Percentiles rank a stretch among this genome's conserved stretches.
Conservation (phyloP, 2,113 vertebrate genomes). For the Lagopus muta region DNA sequence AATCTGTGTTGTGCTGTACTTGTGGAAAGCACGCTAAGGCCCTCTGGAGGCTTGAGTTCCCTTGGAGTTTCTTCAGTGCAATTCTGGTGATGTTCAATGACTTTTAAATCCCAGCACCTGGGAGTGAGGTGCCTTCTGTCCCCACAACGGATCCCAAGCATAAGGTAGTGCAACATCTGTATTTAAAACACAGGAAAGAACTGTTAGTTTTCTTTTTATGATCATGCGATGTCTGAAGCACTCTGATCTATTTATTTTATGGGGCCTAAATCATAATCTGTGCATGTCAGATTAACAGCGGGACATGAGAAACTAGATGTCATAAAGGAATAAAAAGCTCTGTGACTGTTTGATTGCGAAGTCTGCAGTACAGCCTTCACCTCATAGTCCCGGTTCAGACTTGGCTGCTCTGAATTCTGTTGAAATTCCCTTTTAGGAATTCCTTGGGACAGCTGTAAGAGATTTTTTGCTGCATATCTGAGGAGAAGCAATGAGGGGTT, state of each 20-base stretch:
- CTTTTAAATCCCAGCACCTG: background rate
- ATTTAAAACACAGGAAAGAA: background rate
- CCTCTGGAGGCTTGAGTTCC: background rate
- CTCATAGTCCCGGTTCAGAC: background rate
- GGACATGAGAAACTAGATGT: background rate
- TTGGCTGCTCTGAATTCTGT: background rate
- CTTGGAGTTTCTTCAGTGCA: background rate
- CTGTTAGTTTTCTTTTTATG: background rate
- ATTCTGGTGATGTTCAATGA: background rate
- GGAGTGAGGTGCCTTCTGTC: background rate
- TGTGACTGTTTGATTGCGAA: background rate
- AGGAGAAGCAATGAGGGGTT: background rate
- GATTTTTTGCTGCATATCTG: background rate
- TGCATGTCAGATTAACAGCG: background rate
- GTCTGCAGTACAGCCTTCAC: background rate
- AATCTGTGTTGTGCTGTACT: background rate
- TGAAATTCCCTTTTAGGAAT: background rate
- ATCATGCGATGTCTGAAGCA: background rate
- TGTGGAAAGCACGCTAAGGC: background rate
- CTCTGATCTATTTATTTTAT: background rate
- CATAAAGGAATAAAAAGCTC: conserved; percentile 2
- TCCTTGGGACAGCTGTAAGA: background rate
- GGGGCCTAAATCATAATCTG: background rate
- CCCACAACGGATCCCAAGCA: background rate
- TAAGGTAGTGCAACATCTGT: background rate